phyloP scores from a whole-genome alignment of 2,888 invertebrate species.

The Hesperia comma region DNA sequence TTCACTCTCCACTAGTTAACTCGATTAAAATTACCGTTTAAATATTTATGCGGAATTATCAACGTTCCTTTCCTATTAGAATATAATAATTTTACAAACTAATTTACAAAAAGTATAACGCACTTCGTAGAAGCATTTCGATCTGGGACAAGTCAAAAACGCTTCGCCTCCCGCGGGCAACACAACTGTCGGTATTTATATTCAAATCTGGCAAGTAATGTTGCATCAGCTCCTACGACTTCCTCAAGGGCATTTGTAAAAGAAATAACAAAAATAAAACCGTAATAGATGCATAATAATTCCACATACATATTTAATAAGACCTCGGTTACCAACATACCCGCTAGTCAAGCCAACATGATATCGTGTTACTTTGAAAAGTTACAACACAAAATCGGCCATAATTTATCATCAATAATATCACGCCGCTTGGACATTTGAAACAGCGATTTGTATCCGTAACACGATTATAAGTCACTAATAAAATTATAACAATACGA shows the following conservation, averaged over 20 bases:
- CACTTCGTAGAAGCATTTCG: slow-evolving; percentile 9
- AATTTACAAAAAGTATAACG: neutral
- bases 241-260: neutral
- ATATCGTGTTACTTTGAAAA: neutral
- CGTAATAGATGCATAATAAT: neutral
- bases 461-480: neutral
- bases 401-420: slow-evolving; percentile 12
- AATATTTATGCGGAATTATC: slow-evolving; percentile 23
- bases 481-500: slow-evolving; percentile 19
- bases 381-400: neutral
- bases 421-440: slow-evolving; percentile 9
- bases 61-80: neutral
- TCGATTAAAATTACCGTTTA: slow-evolving; percentile 15
- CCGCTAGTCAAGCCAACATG: slow-evolving; percentile 3
- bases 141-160: neutral
- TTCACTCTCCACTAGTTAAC: slow-evolving; percentile 15
- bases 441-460: slow-evolving; percentile 33
- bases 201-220: slow-evolving; percentile 35
- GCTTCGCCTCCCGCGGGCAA: slow-evolving; percentile 16
- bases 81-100: no score
- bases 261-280: neutral
- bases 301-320: slow-evolving; percentile 24
- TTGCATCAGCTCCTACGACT: slow-evolving; percentile 24
- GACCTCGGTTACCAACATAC: slow-evolving; percentile 19
- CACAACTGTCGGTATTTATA: slow-evolving; percentile 33